Percentiles rank a stretch among this genome's conserved stretches.
phyloP scores from a whole-genome alignment of 2,797 vertebrate genomes.

The Enteromius mattozi region DNA sequence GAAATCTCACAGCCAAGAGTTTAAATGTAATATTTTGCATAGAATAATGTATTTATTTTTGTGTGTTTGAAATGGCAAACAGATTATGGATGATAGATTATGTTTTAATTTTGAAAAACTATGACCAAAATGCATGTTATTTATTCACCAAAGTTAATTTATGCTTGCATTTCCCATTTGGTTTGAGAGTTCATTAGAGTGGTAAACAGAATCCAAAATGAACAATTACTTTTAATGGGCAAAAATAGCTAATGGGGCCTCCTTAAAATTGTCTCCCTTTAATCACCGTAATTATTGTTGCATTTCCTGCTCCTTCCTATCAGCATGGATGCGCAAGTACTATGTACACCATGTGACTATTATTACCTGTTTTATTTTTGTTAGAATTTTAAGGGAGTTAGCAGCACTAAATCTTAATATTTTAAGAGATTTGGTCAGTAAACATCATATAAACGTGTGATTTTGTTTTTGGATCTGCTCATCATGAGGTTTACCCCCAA shows the following conservation, averaged over 20 bases:
- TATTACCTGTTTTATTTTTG: background rate
- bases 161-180: background rate
- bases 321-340: background rate
- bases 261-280: background rate
- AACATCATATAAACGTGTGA: background rate
- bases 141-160: background rate
- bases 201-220: conserved; percentile 9
- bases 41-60: background rate
- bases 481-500: background rate
- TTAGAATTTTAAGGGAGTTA: background rate
- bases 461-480: conserved; percentile 46
- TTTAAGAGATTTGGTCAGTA: conserved; percentile 17
- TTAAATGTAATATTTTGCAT: background rate
- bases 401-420: background rate
- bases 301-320: conserved; percentile 7
- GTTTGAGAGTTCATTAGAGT: conserved; percentile 15
- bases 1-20: background rate
- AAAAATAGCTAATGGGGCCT: background rate
- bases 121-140: background rate
- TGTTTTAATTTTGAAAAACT: background rate
- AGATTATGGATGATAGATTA: background rate
- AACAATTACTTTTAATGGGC: conserved; percentile 23
- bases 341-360: conserved; percentile 3
- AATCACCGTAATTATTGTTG: background rate
- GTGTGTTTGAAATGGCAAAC: background rate